Evolutionary conservation across 2,888 invertebrate species (phyloP), one percentile per base, ranked within the genome.

Genomic region (Ephialtes manifestator): DNA sequence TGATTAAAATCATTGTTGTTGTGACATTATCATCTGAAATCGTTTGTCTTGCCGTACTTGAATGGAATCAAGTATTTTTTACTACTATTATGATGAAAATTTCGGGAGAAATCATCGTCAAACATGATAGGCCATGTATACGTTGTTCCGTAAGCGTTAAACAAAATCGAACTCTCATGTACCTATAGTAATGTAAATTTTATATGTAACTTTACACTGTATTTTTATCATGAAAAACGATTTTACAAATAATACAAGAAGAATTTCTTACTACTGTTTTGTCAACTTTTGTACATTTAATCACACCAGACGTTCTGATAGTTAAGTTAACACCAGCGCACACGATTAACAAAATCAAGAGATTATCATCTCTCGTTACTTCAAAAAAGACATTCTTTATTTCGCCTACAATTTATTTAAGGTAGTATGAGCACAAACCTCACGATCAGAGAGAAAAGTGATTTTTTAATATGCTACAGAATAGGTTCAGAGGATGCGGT

Each of bases 151-250:
- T 31, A 51, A 85, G 53, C 55, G 28, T 55, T n/a, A 81, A 80
- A n/a, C 39, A 46, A 77, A 76, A 72, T 53, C 71, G 60, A 67
- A 83, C 72, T 67, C 46, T 78, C 70, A 70, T 65, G 85, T 85
- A 85, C 55, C 77, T 81, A 81, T 20, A 68, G 48, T 77, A 79
- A 71, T 77, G 71, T 82, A 85, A 78, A 82, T 82, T 82, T 85
- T 79, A 85, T 85, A 85, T 43, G 81, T 85, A 81, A 79, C 79
- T 85, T 65, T 82, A 85, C 79, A 82, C 35, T 79, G 78, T 81
- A 81, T 82, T 85, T 85, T 85, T 84, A 84, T 79, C 39, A 39
- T 53, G 65, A 82, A 71, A 65, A 46, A 70, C 70, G 68, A 78
- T 82, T 82, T 81, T 81, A 84, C 72, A 84, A 81, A 77, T 60